These are phyloP conservation scores for Schizopygopsis pylzovi DNA, from an alignment of 2,797 vertebrate genomes.

Conservation along the genomic window DNA sequence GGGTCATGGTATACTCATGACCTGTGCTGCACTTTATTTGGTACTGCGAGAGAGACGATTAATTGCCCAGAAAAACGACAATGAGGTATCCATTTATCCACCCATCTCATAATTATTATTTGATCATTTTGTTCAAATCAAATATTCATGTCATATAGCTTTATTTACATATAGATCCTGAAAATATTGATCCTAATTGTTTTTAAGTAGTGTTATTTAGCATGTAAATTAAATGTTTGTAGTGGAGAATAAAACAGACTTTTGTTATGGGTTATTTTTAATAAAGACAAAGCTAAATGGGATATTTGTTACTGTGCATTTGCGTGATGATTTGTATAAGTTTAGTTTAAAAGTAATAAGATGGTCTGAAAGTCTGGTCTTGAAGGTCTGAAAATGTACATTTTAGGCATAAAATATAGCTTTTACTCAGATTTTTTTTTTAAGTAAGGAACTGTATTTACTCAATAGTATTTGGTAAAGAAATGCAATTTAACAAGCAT, in stretches of 20 bases:
- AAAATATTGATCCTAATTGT: background rate
- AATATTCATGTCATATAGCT: background rate
- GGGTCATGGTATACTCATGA: slow-evolving; percentile 94
- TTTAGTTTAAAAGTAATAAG: background rate
- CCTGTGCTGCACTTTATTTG: slow-evolving; percentile 92
- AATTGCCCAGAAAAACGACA: slow-evolving; percentile 93
- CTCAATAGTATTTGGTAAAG: background rate
- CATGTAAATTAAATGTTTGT: background rate
- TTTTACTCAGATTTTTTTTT: background rate
- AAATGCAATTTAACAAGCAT: background rate
- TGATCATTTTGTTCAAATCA: background rate
- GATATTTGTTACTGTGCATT: background rate
- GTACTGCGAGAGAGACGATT: slow-evolving; percentile 93
- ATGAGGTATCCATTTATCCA: slow-evolving; percentile 83
- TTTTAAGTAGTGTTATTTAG: no score
- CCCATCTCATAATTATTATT: slow-evolving; percentile 1
- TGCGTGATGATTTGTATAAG: background rate
- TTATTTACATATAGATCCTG: background rate
- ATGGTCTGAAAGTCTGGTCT: background rate
- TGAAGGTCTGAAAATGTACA: background rate
- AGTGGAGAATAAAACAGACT: background rate
- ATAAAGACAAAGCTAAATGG: background rate
- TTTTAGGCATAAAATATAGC: background rate
- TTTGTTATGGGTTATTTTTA: background rate
- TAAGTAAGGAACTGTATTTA: background rate